Conservation (phyloP, 2,797 vertebrate species). For the Cynopterus sphinx region DNA sequence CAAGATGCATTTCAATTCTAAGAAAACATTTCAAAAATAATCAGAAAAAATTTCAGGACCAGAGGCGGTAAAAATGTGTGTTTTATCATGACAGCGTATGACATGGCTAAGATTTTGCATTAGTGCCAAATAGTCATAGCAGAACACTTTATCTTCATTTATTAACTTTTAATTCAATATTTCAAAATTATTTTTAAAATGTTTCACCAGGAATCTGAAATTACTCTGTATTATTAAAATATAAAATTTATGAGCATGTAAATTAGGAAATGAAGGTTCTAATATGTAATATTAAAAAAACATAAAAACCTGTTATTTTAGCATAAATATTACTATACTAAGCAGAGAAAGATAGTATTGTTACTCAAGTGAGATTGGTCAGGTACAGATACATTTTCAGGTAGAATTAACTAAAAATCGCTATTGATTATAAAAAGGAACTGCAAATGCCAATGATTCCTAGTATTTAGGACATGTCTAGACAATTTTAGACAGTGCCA, state of each 20-base stretch:
- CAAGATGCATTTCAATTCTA: constrained; percentile 17
- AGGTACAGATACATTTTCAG: constrained; percentile 46
- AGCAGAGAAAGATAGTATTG: neutral
- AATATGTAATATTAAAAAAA: constrained; percentile 1
- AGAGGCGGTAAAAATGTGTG: neutral
- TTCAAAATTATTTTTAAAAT: constrained; percentile 23
- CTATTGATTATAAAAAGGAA: constrained; percentile 10
- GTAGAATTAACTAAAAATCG: constrained; percentile 20
- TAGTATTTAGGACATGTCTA: constrained; percentile 64
- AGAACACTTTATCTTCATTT: neutral
- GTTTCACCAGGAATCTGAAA: constrained; percentile 8
- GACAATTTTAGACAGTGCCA: constrained; percentile 58
- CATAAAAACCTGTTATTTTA: constrained; percentile 3
- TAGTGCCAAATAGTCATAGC: neutral
- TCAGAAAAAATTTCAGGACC: neutral
- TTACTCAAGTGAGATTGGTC: neutral
- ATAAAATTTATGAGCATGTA: neutral
- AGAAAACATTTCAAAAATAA: constrained; percentile 8
- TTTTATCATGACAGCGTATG: neutral
- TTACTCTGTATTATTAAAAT: neutral
- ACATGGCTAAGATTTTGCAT: neutral
- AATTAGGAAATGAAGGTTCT: neutral
- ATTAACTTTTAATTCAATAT: neutral
- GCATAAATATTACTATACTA: neutral
- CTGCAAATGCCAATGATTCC: constrained; percentile 42